phyloP scores from a whole-genome alignment of 2,113 vertebrate genomes.

The Sinocyclocheilus grahami region DNA sequence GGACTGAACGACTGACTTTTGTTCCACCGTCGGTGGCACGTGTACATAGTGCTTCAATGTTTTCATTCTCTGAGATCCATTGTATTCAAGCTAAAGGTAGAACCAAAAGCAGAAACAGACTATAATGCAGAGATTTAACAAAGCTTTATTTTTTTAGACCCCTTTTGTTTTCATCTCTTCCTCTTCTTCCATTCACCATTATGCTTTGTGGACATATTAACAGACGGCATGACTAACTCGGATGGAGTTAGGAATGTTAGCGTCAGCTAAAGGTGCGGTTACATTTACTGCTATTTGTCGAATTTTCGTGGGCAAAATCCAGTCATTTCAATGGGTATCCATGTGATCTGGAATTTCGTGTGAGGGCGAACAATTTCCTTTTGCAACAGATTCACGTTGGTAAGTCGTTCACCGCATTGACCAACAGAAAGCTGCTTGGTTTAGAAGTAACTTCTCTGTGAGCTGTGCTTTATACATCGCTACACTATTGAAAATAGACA shows the following conservation, averaged over 20 bases:
- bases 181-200: slow-evolving; percentile 49
- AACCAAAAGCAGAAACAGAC: slow-evolving; percentile 70
- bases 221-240: slow-evolving; percentile 64
- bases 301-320: not conserved
- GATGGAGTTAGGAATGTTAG: slow-evolving; percentile 59
- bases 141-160: slow-evolving; percentile 84
- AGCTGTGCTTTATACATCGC: not conserved
- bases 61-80: slow-evolving; percentile 66
- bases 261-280: slow-evolving; percentile 30
- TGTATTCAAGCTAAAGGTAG: slow-evolving; percentile 69
- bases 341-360: not conserved
- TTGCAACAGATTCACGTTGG: not conserved
- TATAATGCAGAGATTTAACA: slow-evolving; percentile 78
- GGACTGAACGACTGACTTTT: slow-evolving; percentile 41
- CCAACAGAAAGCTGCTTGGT: not conserved
- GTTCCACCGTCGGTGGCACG: slow-evolving; percentile 53
- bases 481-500: not conserved
- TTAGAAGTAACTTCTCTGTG: not conserved
- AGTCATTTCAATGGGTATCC: not conserved
- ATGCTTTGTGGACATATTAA: slow-evolving; percentile 61
- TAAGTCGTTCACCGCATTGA: not conserved
- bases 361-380: not conserved
- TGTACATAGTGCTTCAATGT: slow-evolving; percentile 77
- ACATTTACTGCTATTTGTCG: not conserved
- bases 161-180: slow-evolving; percentile 61